Conservation (phyloP, 2,888 invertebrate genomes). For the Eurytoma californica region DNA sequence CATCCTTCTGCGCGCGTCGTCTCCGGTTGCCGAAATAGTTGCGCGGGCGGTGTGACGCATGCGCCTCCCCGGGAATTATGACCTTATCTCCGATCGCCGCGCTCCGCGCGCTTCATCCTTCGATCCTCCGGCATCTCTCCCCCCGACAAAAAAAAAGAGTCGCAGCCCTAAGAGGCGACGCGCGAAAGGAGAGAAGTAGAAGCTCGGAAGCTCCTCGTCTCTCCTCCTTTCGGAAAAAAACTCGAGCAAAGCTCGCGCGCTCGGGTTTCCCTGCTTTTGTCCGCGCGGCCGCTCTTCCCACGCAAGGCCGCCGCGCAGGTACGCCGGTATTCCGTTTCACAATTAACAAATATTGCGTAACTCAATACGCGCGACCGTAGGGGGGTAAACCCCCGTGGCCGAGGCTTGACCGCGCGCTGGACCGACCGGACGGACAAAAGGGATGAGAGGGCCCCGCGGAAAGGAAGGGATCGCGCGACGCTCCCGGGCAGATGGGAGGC, state of each 20-base stretch:
- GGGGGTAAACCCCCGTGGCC: constrained; percentile 24
- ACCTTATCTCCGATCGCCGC: constrained; percentile 45
- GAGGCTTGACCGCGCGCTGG: constrained; percentile 65
- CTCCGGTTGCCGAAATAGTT: neutral
- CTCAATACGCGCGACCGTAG: constrained; percentile 62
- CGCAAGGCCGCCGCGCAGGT: constrained; percentile 50
- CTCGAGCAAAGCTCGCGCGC: constrained; percentile 31
- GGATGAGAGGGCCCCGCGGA: constrained; percentile 32
- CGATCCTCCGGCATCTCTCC: neutral
- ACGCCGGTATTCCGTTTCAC: constrained; percentile 68
- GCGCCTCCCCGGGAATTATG: constrained; percentile 31
- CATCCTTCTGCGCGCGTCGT: neutral
- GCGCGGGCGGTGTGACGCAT: neutral
- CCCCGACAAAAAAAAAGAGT: too few relatives aligned
- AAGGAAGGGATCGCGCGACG: constrained; percentile 40
- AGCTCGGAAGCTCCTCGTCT: constrained; percentile 20
- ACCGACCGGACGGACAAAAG: constrained; percentile 42
- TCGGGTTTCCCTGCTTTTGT: constrained; percentile 37
- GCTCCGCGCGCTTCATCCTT: neutral
- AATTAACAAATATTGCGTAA: constrained; percentile 74
- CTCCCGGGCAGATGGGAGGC: constrained; percentile 28
- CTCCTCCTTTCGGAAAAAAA: constrained; percentile 34
- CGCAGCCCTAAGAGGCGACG: too few relatives aligned
- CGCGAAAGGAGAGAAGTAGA: neutral
- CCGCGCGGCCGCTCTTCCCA: constrained; percentile 61